Evolutionary conservation across 2,113 vertebrate genomes (phyloP).

Genomic region (Platanista minor): DNA sequence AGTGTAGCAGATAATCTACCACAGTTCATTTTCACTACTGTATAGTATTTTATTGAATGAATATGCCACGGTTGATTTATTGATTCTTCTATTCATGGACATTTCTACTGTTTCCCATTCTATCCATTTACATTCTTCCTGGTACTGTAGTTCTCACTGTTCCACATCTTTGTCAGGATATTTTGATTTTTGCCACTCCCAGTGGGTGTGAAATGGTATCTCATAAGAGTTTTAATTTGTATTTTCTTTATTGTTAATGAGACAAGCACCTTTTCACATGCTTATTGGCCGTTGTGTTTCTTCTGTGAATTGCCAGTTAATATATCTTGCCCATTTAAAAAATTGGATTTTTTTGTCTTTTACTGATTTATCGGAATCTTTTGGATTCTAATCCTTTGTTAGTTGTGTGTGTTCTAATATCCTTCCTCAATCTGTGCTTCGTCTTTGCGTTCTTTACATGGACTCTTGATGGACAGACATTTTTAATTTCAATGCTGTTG

Average conservation of each 20-base stretch:
- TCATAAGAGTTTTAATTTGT: neutral
- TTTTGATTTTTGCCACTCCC: neutral
- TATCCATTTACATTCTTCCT: neutral
- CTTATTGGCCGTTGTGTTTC: neutral
- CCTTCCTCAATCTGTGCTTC: neutral
- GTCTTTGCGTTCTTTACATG: neutral
- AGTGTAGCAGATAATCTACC: neutral
- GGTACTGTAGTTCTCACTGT: neutral
- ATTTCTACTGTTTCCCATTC: neutral
- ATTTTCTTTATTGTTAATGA: neutral
- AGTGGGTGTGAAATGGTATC: neutral
- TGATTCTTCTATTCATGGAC: neutral
- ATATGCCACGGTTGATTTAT: neutral
- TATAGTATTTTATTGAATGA: neutral
- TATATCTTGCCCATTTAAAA: neutral
- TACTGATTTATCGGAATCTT: neutral
- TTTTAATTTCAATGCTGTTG: neutral
- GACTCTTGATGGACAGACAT: neutral
- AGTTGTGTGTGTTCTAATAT: neutral
- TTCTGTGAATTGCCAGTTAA: neutral
- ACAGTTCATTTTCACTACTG: neutral
- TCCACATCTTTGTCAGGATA: neutral
- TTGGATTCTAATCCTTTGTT: neutral
- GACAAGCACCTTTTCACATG: neutral
- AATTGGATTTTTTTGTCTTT: neutral